Evolutionary conservation across 1,140 invertebrate species (phyloP).

Genomic region (Tenebrio molitor): DNA sequence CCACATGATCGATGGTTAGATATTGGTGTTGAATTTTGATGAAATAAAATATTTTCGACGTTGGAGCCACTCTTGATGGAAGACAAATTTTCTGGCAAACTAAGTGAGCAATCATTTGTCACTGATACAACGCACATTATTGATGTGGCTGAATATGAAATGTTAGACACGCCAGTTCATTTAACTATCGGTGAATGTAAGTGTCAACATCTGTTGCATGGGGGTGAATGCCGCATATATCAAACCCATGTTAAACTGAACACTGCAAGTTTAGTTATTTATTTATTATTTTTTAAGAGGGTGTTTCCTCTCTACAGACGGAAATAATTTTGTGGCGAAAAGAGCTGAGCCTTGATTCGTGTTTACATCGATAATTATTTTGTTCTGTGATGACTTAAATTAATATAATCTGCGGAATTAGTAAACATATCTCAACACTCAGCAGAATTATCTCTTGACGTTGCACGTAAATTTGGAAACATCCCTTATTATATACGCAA

Average conservation of each 20-base stretch:
- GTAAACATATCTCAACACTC: conserved; percentile 2
- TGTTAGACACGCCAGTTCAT: conserved; percentile 37
- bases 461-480: conserved; percentile 14
- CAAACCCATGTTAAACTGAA: conserved; percentile 6
- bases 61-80: not conserved
- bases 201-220: conserved; percentile 38
- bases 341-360: not conserved
- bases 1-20: not conserved
- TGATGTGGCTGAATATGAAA: conserved; percentile 19
- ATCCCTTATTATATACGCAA: conserved; percentile 24
- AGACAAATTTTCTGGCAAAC: conserved; percentile 11
- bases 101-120: conserved; percentile 28
- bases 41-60: conserved; percentile 14
- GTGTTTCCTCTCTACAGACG: too few relatives aligned
- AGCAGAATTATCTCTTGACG: conserved; percentile 16
- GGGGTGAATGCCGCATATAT: conserved; percentile 7
- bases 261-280: not conserved
- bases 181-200: conserved; percentile 35
- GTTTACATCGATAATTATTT: not conserved
- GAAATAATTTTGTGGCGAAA: too few relatives aligned
- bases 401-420: not conserved
- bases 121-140: not conserved
- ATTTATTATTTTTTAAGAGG: not conserved
- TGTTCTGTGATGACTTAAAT: not conserved
- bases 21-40: conserved; percentile 1